Conservation (phyloP, 2,797 vertebrate genomes). For the Loris lydekkerianus region DNA sequence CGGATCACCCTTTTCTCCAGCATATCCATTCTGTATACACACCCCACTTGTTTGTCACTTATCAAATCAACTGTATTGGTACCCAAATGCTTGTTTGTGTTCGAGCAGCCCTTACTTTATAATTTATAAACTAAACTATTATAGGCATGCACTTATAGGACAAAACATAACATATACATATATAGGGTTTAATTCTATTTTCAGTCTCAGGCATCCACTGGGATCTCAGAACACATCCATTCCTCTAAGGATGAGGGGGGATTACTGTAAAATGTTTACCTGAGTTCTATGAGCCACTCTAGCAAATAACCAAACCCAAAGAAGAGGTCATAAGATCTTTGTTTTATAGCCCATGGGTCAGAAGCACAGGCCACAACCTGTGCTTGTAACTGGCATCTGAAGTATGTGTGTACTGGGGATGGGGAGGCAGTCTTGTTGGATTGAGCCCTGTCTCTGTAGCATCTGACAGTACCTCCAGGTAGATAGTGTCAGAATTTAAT, state of each 20-base stretch:
- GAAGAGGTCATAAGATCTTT: background rate
- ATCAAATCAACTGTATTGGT: too few species aligned
- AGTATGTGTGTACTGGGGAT: too few species aligned
- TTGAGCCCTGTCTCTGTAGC: too few species aligned
- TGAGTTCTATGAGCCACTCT: background rate
- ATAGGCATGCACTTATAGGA: background rate
- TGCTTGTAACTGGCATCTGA: background rate
- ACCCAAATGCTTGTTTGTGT: background rate
- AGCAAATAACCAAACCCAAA: background rate
- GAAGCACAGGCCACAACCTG: background rate
- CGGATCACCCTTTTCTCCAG: background rate
- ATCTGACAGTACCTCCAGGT: background rate
- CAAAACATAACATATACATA: background rate
- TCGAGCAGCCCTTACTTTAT: background rate
- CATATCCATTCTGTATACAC: background rate
- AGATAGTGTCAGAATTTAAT: background rate
- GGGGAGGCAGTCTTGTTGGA: background rate
- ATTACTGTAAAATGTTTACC: background rate
- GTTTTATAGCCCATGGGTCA: background rate
- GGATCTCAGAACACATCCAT: background rate
- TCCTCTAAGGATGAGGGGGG: background rate
- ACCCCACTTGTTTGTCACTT: background rate
- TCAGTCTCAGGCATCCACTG: background rate
- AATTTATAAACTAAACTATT: background rate
- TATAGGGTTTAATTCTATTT: background rate